phyloP scores from a whole-genome alignment of 1,140 invertebrate species.

The Eurosta solidaginis region DNA sequence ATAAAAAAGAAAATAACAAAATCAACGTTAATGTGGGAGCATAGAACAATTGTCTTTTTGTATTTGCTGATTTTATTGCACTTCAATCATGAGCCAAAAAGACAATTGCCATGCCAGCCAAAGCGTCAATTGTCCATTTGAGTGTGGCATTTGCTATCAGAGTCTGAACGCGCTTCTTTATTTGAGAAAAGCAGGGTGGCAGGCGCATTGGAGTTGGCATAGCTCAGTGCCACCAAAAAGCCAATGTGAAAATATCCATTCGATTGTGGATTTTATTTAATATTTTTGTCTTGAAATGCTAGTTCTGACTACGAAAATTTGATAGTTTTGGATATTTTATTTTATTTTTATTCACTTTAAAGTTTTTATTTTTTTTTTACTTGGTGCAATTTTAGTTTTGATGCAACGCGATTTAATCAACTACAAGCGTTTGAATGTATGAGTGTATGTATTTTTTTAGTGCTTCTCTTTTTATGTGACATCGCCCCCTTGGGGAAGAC shows the following conservation, averaged over 20 bases:
- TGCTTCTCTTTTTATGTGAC: not conserved
- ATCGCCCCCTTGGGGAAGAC: not conserved
- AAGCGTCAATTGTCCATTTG: constrained; percentile 23
- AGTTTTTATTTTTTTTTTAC: not conserved
- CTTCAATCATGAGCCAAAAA: constrained; percentile 26
- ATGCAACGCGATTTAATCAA: not conserved
- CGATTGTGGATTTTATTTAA: not conserved
- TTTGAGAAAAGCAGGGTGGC: not conserved
- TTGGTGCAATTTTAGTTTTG: not conserved
- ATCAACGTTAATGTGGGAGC: not conserved
- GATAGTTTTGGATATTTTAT: not conserved
- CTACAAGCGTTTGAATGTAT: not conserved
- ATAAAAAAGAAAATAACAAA: not conserved
- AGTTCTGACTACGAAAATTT: not conserved
- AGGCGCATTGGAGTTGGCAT: not conserved
- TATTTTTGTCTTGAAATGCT: not conserved
- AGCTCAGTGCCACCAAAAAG: too few relatives aligned
- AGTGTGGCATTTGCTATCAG: not conserved
- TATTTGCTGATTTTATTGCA: not conserved
- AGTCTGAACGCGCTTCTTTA: too few relatives aligned
- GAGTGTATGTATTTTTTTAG: not conserved
- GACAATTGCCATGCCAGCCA: constrained; percentile 13
- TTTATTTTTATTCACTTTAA: not conserved
- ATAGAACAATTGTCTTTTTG: not conserved
- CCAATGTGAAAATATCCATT: too few relatives aligned